Evolutionary conservation across 2,888 invertebrate species (phyloP).

Genomic region (Caradrina clavipalpis): DNA sequence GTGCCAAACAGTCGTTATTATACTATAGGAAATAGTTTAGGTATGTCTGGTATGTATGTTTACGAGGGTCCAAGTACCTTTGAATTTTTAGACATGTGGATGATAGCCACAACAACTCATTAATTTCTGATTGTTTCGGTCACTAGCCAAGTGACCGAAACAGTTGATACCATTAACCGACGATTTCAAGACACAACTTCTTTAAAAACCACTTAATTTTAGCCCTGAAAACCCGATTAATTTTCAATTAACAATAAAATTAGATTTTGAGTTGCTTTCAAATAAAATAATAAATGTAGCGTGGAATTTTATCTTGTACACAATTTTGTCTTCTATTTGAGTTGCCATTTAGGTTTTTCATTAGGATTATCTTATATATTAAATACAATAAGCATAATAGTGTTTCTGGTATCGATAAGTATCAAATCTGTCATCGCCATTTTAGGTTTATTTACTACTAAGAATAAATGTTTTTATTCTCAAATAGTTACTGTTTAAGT

Average conservation of each 20-base stretch:
- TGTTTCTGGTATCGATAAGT: neutral
- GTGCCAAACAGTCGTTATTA: slow-evolving; percentile 9
- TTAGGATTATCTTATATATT: too few species aligned
- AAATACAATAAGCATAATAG: neutral
- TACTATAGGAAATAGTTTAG: neutral
- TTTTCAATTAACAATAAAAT: too few species aligned
- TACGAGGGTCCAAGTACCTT: neutral
- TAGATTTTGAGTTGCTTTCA: too few species aligned
- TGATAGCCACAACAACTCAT: neutral
- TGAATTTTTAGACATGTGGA: neutral
- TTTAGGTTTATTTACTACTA: neutral
- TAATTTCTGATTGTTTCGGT: neutral
- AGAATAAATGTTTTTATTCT: neutral
- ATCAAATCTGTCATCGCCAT: neutral
- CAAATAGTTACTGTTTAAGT: slow-evolving; percentile 11
- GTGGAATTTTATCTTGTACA: too few species aligned
- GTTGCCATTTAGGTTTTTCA: too few species aligned
- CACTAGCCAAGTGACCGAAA: neutral
- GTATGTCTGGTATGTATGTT: neutral
- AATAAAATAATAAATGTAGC: too few species aligned
- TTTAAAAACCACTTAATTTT: too few species aligned
- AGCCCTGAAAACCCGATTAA: too few species aligned
- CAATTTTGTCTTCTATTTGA: too few species aligned
- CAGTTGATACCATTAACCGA: too few species aligned
- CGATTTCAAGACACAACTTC: too few species aligned